Evolutionary conservation across 2,113 vertebrate genomes (phyloP), one percentile per base, ranked within the genome.

Genomic region (Tricholaema leucomelas): DNA sequence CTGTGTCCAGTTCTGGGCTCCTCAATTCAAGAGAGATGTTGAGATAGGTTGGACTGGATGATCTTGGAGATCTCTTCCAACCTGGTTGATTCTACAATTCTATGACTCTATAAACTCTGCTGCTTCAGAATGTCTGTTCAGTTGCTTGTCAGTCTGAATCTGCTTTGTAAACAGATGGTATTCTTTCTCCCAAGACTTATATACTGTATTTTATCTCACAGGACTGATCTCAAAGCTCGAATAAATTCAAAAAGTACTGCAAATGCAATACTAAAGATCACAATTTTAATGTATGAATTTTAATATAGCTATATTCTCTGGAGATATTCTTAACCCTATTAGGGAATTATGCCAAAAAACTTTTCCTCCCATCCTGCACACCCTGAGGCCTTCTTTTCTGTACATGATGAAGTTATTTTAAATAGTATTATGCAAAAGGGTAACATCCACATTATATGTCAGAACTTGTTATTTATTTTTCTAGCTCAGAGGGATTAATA

Each of bases 391-490:
- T 65, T 13, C 30, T 72, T 82, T 88, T 59, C 52, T 67, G 12
- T 40, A 56, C 15, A 33, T 38, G 4, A 6, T 48, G 23, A 85
- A 79, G 56, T 56, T 23, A 33, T 42, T 92, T 76, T 61, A 76
- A 79, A 65, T 52, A 52, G 40, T 75, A n/a, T 76, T 78, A 36
- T 23, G 67, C 8, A 28, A 3, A 61, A 40, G 2, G 0, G 3
- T 61, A 70, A 52, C 16, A 35, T 2, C 2, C 18, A 60, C 0
- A 0, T 19, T 87, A 72, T 35, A 9, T 23, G 74, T 13, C 18
- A 81, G 52, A 78, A 76, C 13, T 52, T 52, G 9, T 54, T 48
- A 38, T 25, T 5, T n/a, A 24, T 52, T 44, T 59, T 55, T 35
- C 11, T 21, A 80, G 48, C 12, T 44, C 35, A 54, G 28, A 55